Percentiles rank a stretch among this genome's conserved stretches.
These are phyloP conservation scores for Gadus macrocephalus DNA, from an alignment of 2,113 vertebrate species.

Conservation along the genomic window DNA sequence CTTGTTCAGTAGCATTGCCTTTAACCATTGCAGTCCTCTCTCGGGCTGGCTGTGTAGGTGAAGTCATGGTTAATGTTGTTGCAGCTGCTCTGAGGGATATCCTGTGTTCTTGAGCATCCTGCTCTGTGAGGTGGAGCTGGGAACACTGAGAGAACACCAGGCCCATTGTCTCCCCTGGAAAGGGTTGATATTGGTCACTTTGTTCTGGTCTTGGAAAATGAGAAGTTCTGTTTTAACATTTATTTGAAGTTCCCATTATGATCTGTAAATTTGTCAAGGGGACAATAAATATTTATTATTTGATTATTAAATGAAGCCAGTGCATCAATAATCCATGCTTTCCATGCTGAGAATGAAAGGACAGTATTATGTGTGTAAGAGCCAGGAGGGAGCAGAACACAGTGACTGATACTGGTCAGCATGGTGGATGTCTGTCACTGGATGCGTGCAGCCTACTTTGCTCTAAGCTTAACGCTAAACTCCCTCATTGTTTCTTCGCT, in stretches of 20 bases:
- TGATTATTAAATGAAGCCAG: too few species aligned
- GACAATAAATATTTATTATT: too few species aligned
- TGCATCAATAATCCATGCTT: too few species aligned
- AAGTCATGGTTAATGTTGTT: slow-evolving; percentile 29
- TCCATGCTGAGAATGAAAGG: background rate
- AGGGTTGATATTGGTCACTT: too few species aligned
- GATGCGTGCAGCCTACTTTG: slow-evolving; percentile 3
- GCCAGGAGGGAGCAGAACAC: background rate
- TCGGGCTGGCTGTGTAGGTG: background rate
- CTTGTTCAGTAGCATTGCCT: too few species aligned
- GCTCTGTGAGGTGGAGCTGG: background rate
- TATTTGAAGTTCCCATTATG: too few species aligned
- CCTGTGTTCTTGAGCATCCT: slow-evolving; percentile 32
- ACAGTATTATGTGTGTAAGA: slow-evolving; percentile 4
- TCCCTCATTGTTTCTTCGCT: slow-evolving; percentile 15
- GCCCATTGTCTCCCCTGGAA: background rate
- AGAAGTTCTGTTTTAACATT: too few species aligned
- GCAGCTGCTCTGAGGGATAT: slow-evolving; percentile 38
- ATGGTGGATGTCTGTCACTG: slow-evolving; percentile 22
- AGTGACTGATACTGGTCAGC: background rate
- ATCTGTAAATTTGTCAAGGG: too few species aligned
- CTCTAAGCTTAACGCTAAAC: slow-evolving; percentile 12
- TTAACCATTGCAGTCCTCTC: background rate
- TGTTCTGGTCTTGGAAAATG: too few species aligned
- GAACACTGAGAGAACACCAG: slow-evolving; percentile 1